Evolutionary conservation across 1,140 invertebrate genomes (phyloP).

Genomic region (Trypoxylus dichotomus): DNA sequence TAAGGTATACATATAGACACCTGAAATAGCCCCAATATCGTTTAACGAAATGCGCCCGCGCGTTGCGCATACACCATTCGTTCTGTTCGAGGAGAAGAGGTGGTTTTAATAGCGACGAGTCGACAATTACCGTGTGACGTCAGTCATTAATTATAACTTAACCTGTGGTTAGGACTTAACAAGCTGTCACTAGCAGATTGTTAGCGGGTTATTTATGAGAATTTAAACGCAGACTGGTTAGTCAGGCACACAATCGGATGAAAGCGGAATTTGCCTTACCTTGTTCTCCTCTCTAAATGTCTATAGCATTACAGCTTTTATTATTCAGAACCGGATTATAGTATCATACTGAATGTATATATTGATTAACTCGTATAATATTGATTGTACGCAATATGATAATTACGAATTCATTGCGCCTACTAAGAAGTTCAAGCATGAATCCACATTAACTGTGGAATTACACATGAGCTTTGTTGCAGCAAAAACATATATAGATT

Average conservation of each 20-base stretch:
- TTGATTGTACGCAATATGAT: neutral
- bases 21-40: slow-evolving; percentile 34
- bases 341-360: neutral
- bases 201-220: slow-evolving; percentile 56
- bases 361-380: neutral
- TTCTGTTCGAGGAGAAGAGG: slow-evolving; percentile 37
- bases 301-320: neutral
- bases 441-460: too few species aligned
- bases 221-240: slow-evolving; percentile 53
- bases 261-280: slow-evolving; percentile 19
- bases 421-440: too few species aligned
- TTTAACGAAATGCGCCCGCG: slow-evolving; percentile 29
- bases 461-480: too few species aligned
- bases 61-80: slow-evolving; percentile 9
- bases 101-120: slow-evolving; percentile 54
- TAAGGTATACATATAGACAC: slow-evolving; percentile 29
- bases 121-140: slow-evolving; percentile 55
- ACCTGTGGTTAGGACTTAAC: slow-evolving; percentile 57
- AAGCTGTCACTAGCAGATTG: slow-evolving; percentile 56
- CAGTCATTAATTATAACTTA: slow-evolving; percentile 56
- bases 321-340: slow-evolving; percentile 3
- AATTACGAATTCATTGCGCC: too few species aligned
- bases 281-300: neutral
- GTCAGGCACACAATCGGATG: slow-evolving; percentile 13
- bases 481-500: too few species aligned